Evolutionary conservation across 1,140 invertebrate species (phyloP), one percentile per base, ranked within the genome.

Genomic region (Temnothorax curvispinosus): DNA sequence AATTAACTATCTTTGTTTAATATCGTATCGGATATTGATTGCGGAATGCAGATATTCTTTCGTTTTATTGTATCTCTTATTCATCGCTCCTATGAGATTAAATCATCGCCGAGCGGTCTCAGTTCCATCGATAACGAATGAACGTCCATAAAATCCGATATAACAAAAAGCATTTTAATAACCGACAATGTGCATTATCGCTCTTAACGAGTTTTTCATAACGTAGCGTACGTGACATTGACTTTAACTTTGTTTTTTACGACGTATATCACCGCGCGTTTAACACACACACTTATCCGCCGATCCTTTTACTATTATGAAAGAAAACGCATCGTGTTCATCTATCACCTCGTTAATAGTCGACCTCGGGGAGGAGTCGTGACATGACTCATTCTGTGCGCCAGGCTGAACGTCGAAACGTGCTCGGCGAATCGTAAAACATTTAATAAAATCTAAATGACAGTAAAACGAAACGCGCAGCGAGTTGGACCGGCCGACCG

Each of bases 391-490:
- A 71, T 11, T 18, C n/a, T 3, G 69, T 21, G 75, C 54, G 54
- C 54, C 38, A 32, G 60, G 21, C 21, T 52, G 76, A 77, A 81
- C 72, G 50, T 54, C 27, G 81, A 85, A 91, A 89, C 38, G 74
- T 50, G 32, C 18, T 78, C 81, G 60, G 62, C 76, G 89, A 82
- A 85, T 91, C 92, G 74, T 92, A 89, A 92, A 92, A 88, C 89
- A 71, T 90, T 91, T 92, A 92, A 92, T 92, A 91, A 92, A 92
- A 92, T 91, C 74, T 82, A 80, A 92, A 90, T 87, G 72, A 77
- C 69, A 80, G 77, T 91, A 88, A 90, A 92, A 88, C 76, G 85
- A 64, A 86, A 67, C 62, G 38, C 18, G n/a, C 56, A 27, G 77
- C 5, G 64, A 54, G 64, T 41, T 67, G 9, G 58, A n/a, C 62